A percentile compares a stretch with the other conserved stretches of the same genome.
phyloP scores from a whole-genome alignment of 1,140 invertebrate genomes.

The Hermetia illucens region DNA sequence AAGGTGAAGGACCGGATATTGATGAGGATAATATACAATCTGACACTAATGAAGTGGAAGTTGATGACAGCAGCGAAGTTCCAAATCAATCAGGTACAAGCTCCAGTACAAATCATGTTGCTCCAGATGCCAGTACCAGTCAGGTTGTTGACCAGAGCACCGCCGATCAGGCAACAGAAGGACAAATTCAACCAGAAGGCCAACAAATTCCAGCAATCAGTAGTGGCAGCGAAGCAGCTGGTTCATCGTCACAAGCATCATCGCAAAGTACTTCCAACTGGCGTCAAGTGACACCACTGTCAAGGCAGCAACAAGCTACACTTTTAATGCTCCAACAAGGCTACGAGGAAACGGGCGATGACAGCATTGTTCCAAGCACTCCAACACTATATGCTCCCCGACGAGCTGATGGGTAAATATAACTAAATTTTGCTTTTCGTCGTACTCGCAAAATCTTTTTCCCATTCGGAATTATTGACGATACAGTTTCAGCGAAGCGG shows the following conservation, averaged over 20 bases:
- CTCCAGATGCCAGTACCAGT: slow-evolving; percentile 7
- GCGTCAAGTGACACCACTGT: slow-evolving; percentile 20
- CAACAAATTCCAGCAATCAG: slow-evolving; percentile 41
- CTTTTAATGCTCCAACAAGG: slow-evolving; percentile 7
- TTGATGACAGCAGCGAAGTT: slow-evolving; percentile 46
- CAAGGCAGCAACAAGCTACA: slow-evolving; percentile 10
- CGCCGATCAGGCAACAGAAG: slow-evolving; percentile 23
- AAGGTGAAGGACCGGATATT: slow-evolving; percentile 28
- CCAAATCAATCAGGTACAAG: slow-evolving; percentile 35
- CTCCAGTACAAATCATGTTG: slow-evolving; percentile 7
- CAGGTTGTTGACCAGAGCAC: slow-evolving; percentile 10
- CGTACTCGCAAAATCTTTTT: not conserved
- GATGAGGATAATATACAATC: slow-evolving; percentile 26
- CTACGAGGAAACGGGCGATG: slow-evolving; percentile 61
- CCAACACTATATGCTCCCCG: slow-evolving; percentile 73
- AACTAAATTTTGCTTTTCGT: not conserved
- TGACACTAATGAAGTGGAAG: slow-evolving; percentile 51
- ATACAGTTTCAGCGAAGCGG: slow-evolving; percentile 67
- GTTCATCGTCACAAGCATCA: slow-evolving; percentile 8
- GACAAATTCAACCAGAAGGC: slow-evolving; percentile 14
- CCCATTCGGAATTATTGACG: slow-evolving; percentile 1
- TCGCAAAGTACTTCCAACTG: slow-evolving; percentile 11
- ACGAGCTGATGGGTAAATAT: slow-evolving; percentile 54
- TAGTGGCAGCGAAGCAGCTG: slow-evolving; percentile 30
- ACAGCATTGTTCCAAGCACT: slow-evolving; percentile 81